Evolutionary conservation across 2,113 vertebrate genomes (phyloP), one percentile per base, ranked within the genome.

Genomic region (Callaeas wilsoni): DNA sequence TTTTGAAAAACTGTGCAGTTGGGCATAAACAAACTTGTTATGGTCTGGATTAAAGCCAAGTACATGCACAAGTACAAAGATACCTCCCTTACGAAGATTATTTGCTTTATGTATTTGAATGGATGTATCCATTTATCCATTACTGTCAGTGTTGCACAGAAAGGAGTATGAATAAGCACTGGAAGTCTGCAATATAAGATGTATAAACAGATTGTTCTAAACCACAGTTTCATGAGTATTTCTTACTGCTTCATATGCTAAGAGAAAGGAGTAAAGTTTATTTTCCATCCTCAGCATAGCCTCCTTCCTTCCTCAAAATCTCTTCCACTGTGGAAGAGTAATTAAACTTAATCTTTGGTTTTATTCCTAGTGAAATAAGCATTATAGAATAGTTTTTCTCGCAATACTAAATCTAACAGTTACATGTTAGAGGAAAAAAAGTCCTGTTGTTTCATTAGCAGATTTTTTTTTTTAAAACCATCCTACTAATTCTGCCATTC

Each of bases 1-100:
- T 93, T 93, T 76, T 74, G 71, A 85, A 96, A 90, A 92, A 78
- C 56, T 16, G 47, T 77, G 57, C 57, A 96, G 89, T 79, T 92
- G 84, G 87, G 87, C 71, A 96, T 85, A 96, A 97, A 94, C 85
- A 93, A 94, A 88, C 80, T 87, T 65, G 78, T 94, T 89, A 65
- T 27, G 50, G 70, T n/a, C 76, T 94, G 93, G 87, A 96, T 50
- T 55, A 65, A 39, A 84, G 86, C 81, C 88, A 85, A 87, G 42
- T 39, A 85, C 70, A 76, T 5, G 46, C 73, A 76, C 68, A 75
- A 91, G 69, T 44, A 92, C 41, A 91, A 81, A 89, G 95, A 91
- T 18, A 92, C 63, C 60, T 94, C 71, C 60, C 71, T 91, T 47
- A 77, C 8, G 37, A 92, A 87, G 65, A 91, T 74, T 27, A 85